These are phyloP conservation scores for Tenthredo notha DNA, from an alignment of 2,888 invertebrate genomes.

Conservation along the genomic window DNA sequence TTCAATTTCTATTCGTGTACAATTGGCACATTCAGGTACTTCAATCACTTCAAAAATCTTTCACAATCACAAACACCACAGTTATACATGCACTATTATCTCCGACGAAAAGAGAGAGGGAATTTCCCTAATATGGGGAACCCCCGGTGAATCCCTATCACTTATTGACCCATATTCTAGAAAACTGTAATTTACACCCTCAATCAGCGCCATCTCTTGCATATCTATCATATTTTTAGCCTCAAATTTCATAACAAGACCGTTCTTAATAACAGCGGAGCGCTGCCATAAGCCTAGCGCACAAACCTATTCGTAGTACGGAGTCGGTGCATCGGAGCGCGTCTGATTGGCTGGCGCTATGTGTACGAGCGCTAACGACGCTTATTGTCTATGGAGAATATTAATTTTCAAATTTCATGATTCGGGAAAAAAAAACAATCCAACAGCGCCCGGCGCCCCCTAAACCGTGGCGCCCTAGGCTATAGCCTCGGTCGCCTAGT, in stretches of 20 bases:
- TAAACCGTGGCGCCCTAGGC: conserved; percentile 36
- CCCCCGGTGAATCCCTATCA: conserved; percentile 18
- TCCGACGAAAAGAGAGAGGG: conserved; percentile 16
- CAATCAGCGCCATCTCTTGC: conserved; percentile 31
- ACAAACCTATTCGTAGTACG: too few species aligned
- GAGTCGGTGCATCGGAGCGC: too few species aligned
- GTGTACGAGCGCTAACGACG: too few species aligned
- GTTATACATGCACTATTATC: conserved; percentile 7
- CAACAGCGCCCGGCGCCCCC: too few species aligned
- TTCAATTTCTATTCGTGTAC: conserved; percentile 21
- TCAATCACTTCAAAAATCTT: conserved; percentile 6
- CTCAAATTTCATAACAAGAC: not conserved
- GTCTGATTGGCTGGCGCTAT: too few species aligned
- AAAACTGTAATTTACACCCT: conserved; percentile 28
- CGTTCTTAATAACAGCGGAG: too few species aligned
- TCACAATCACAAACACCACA: conserved; percentile 19
- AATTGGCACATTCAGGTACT: conserved; percentile 20
- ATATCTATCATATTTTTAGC: conserved; percentile 15
- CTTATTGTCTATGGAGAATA: too few species aligned
- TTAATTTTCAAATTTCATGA: too few species aligned
- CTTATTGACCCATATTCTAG: conserved; percentile 23
- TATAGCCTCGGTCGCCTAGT: conserved; percentile 31
- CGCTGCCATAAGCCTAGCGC: too few species aligned
- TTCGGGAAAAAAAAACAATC: too few species aligned
- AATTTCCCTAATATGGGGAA: conserved; percentile 9